These are phyloP conservation scores for Elymnias hypermnestra DNA, from an alignment of 1,140 invertebrate species.

Conservation along the genomic window DNA sequence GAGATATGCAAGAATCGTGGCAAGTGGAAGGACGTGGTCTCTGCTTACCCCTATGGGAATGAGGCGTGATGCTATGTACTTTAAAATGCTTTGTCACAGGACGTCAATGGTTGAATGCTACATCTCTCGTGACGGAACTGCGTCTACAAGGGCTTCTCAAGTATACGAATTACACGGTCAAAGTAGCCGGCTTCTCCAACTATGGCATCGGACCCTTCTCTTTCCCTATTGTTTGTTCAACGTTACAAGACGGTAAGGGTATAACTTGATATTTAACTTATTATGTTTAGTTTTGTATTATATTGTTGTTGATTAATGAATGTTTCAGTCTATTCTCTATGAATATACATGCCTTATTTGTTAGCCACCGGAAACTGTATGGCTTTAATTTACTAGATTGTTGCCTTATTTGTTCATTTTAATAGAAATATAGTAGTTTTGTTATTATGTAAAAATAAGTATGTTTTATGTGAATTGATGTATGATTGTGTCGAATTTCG, in stretches of 20 bases:
- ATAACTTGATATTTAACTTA: neutral
- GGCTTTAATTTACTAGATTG: neutral
- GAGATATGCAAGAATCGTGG: too few relatives aligned
- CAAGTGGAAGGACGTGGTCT: too few relatives aligned
- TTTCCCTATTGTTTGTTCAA: conserved; percentile 83
- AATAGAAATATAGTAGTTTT: too few relatives aligned
- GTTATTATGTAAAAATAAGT: too few relatives aligned
- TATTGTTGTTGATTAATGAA: neutral
- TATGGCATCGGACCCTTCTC: conserved; percentile 89
- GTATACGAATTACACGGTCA: conserved; percentile 90
- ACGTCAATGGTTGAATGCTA: conserved; percentile 62
- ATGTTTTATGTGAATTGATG: too few relatives aligned
- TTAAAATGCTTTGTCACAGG: conserved; percentile 37
- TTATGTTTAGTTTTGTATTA: neutral
- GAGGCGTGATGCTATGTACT: too few relatives aligned
- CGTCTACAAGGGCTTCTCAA: conserved; percentile 85
- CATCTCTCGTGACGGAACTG: conserved; percentile 78
- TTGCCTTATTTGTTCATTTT: neutral
- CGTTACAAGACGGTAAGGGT: conserved; percentile 84
- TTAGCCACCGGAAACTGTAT: neutral
- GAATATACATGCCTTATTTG: too few relatives aligned
- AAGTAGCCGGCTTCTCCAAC: conserved; percentile 89
- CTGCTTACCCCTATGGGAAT: too few relatives aligned
- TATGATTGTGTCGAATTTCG: too few relatives aligned
- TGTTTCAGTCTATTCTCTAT: neutral